phyloP scores from a whole-genome alignment of 2,797 vertebrate genomes.

The Rhinichthys osculus region DNA sequence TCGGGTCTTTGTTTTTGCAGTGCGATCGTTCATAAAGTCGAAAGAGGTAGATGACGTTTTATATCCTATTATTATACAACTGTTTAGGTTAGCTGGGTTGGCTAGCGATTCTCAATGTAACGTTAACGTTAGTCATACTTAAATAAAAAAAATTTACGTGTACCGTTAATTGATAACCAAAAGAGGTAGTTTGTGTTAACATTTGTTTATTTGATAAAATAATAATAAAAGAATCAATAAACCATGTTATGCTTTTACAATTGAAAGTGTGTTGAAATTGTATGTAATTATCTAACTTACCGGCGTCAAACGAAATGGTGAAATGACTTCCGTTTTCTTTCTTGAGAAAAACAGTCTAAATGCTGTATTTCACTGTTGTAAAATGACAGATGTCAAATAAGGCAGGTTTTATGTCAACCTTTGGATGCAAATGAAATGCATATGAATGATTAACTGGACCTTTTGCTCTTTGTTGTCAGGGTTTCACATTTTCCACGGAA shows the following conservation, averaged over 20 bases:
- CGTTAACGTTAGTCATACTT: background rate
- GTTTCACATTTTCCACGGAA: background rate
- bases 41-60: constrained; percentile 29
- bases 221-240: no score
- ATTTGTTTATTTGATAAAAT: background rate
- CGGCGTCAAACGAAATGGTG: background rate
- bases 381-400: background rate
- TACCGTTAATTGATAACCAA: background rate
- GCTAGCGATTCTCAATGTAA: background rate
- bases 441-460: background rate
- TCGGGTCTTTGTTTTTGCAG: background rate
- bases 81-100: background rate
- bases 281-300: background rate
- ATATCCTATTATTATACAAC: background rate
- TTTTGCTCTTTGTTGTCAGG: background rate
- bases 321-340: background rate
- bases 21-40: background rate
- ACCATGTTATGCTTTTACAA: background rate
- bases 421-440: background rate
- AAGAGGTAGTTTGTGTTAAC: background rate
- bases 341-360: background rate
- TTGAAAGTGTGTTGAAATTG: background rate
- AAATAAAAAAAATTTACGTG: background rate
- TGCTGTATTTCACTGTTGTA: background rate
- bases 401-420: background rate